Base-by-base conservation (phyloP, 2,797 vertebrate species). In the Simalia tracyae region DNA sequence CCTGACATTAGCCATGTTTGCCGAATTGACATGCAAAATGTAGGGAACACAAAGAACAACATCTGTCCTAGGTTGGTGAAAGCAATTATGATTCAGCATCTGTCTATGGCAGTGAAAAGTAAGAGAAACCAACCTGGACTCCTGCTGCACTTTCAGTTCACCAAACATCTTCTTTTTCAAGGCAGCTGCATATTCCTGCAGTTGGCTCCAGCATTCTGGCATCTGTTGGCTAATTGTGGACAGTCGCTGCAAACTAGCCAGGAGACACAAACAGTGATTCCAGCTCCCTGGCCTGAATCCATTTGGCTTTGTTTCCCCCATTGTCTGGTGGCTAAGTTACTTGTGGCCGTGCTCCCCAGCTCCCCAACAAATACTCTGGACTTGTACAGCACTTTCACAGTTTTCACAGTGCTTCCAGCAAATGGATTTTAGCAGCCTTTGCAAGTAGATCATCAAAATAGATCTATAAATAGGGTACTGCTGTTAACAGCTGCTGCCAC, bases 161-260 rank as follows among this genome's bases (percentile, higher is more conserved):
- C 66, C 15, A 86, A 36, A 89, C 57, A 93, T 90, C 95, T 90
- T 72, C 2, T 22, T 24, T 26, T 93, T 95, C 93, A 94, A 92
- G 68, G 91, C 85, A 91, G 92, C 93, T 88, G 96, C 96, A 11
- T 36, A 85, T 46, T 91, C 72, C 91, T 92, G 90, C 89, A 97
- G 91, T 61, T 0, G 31, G 91, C 68, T 94, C 96, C 97, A 97
- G 84, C 94, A 96, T 42, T 95, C 92, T 0, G 95, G 92, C 42
- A 93, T 93, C 92, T 90, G 90, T 0, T 95, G 90, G 22, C 88
- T 81, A 15, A 93, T 46, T 22, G 89, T 95, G 68, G 89, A 56
- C 14, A 92, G 66, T 60, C 81, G 56, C 66, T 93, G 91, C 86
- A 95, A 88, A 90, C 96, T 97, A 90, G 61, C 0, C 0, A 63